phyloP scores from a whole-genome alignment of 2,797 vertebrate species.

The Onychomys torridus region DNA sequence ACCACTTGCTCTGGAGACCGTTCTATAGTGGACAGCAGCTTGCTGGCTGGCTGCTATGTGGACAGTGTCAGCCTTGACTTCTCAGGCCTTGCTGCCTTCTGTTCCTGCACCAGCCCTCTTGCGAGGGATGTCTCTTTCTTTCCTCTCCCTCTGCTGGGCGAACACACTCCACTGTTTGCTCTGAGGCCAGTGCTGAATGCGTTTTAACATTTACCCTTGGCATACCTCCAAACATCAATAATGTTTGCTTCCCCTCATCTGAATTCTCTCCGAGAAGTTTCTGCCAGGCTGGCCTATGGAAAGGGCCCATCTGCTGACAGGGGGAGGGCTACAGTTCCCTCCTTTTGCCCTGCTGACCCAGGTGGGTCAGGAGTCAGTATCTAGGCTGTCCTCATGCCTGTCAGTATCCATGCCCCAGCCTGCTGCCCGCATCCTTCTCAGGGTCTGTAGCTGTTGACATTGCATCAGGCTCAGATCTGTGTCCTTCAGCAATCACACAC shows the following conservation, averaged over 20 bases:
- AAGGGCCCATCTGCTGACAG: not conserved
- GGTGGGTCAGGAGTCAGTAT: not conserved
- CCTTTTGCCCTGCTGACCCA: not conserved
- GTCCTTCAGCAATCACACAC: not conserved
- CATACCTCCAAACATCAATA: not conserved
- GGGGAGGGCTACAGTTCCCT: not conserved
- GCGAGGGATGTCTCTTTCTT: not conserved
- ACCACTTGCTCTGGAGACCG: too few relatives aligned
- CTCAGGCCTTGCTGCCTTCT: not conserved
- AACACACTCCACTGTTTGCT: not conserved
- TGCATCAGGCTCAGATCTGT: not conserved
- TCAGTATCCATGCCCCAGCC: not conserved
- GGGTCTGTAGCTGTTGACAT: not conserved
- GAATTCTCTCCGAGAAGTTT: not conserved
- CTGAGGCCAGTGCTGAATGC: not conserved
- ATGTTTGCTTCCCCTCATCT: not conserved
- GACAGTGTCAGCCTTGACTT: not conserved
- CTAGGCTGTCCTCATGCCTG: not conserved
- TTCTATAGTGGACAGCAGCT: not conserved
- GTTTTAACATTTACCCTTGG: not conserved
- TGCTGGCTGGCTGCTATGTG: not conserved
- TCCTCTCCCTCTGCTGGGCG: not conserved
- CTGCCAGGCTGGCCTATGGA: not conserved
- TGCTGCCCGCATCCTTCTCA: not conserved
- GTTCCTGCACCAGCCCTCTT: not conserved